Evolutionary conservation across 2,797 vertebrate species (phyloP), one percentile per base, ranked within the genome.

Genomic region (Platalea minor): DNA sequence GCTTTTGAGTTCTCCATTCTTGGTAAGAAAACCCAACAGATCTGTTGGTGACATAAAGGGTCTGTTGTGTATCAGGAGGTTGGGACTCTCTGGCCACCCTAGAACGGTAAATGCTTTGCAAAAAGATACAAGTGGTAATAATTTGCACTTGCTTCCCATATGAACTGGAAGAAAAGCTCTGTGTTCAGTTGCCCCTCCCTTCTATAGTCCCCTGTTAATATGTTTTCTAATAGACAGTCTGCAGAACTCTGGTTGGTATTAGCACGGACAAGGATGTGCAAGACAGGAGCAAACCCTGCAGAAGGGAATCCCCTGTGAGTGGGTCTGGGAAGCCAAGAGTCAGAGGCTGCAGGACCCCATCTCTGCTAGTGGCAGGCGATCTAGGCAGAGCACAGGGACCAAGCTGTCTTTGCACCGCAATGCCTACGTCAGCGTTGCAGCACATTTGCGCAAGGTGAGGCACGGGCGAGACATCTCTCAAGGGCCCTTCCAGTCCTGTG

Each of bases 401-500:
- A 15, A 37, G 45, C 24, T 70, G 43, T 45, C 56, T 56, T 70
- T 53, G 54, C 13, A 7, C 8, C 5, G 4, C 33, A 6, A 8
- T 13, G 45, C 48, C 31, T 24, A 2, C 1, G 0, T 41, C 78
- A 73, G 81, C 9, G 6, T 2, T 31, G 37, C 57, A 48, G 53
- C 21, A 7, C 16, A 0, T 74, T 73, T 23, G 39, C 8, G 11
- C 31, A 46, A 59, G 39, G 59, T 63, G 56, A 67, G 45, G 43
- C 26, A 11, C 1, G 5, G 45, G 10, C 0, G 0, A 86, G 59
- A 69, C 26, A 5, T 23, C 35, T 86, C 48, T 51, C 2, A 2
- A 61, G 63, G 17, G n/a, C n/a, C 13, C 25, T 75, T 68, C 41
- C 43, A 65, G 46, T 18, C 50, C n/a, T 69, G 21, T 45, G 61